phyloP scores from a whole-genome alignment of 2,113 vertebrate genomes.

The Raja brachyura region DNA sequence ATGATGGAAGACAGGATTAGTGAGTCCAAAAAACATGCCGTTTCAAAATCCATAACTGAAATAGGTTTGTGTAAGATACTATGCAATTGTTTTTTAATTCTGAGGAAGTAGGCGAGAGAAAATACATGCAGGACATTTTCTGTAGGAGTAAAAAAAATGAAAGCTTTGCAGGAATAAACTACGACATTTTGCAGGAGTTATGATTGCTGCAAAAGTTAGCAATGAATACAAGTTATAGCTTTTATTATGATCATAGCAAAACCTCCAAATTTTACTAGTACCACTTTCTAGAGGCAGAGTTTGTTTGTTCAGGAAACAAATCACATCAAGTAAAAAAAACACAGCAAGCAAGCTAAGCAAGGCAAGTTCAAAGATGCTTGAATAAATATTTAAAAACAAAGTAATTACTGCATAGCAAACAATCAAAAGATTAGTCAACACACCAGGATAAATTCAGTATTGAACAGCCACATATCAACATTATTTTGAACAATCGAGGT shows the following conservation, averaged over 20 bases:
- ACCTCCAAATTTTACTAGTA: background rate
- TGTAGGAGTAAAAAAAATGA: no score
- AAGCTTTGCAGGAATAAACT: background rate
- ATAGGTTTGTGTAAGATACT: background rate
- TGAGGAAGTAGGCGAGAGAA: background rate
- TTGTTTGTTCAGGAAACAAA: background rate
- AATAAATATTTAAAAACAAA: background rate
- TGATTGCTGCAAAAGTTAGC: background rate
- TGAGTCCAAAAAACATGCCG: background rate
- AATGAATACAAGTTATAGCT: background rate
- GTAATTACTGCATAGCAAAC: background rate
- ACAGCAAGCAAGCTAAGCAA: background rate
- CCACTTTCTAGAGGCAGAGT: background rate
- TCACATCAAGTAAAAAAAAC: background rate
- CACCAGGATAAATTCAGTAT: background rate
- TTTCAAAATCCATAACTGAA: background rate
- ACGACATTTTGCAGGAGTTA: background rate
- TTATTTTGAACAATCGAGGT: background rate
- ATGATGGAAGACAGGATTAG: background rate
- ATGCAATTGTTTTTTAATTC: background rate
- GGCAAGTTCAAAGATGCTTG: background rate
- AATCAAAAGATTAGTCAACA: background rate
- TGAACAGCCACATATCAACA: background rate
- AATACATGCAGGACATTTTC: background rate
- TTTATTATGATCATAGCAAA: background rate